phyloP scores from a whole-genome alignment of 2,113 vertebrate species.

The Nansenia antarctica region DNA sequence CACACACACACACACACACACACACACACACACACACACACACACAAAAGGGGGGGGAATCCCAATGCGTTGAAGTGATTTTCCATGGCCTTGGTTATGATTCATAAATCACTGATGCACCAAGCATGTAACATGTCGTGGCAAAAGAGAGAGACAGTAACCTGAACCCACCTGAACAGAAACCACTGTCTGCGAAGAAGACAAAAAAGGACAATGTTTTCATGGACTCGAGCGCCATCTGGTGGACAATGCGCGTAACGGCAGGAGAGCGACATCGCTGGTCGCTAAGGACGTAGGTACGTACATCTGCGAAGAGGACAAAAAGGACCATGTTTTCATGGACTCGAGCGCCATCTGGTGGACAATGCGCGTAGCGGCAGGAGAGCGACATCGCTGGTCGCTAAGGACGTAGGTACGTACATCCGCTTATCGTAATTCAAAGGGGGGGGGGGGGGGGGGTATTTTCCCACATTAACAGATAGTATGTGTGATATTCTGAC shows the following conservation, averaged over 20 bases:
- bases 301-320: no score
- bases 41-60: no score
- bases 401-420: no score
- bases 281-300: no score
- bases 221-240: neutral
- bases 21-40: no score
- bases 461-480: neutral
- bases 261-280: neutral
- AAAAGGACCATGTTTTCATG: neutral
- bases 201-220: neutral
- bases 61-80: slow-evolving; percentile 33
- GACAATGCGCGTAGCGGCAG: neutral
- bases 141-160: neutral
- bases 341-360: neutral
- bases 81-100: slow-evolving; percentile 26
- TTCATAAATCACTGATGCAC: slow-evolving; percentile 26
- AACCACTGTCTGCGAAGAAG: no score
- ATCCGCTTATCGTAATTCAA: no score
- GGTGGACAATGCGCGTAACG: neutral
- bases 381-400: neutral
- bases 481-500: no score
- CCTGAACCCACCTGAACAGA: no score
- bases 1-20: no score
- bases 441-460: no score
- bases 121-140: neutral